These are phyloP conservation scores for Apotomis capreana DNA, from an alignment of 2,888 invertebrate species.

Conservation along the genomic window DNA sequence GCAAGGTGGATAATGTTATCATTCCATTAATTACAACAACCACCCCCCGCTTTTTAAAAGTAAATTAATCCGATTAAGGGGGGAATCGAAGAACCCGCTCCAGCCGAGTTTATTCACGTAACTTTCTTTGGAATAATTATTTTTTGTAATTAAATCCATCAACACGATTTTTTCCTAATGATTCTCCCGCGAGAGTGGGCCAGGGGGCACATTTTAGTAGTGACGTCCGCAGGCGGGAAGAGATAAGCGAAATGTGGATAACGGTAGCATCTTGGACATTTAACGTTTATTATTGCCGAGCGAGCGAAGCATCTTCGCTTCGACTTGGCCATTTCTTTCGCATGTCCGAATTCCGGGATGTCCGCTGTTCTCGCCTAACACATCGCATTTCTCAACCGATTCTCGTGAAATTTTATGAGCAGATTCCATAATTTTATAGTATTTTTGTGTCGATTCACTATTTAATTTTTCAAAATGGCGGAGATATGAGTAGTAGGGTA, in stretches of 20 bases:
- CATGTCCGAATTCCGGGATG: no score
- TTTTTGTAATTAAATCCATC: slow-evolving; percentile 84
- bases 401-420: no score
- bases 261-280: background rate
- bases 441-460: no score
- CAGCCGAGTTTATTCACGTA: slow-evolving; percentile 81
- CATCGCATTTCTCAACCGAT: no score
- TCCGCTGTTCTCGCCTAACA: no score
- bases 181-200: slow-evolving; percentile 75
- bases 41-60: slow-evolving; percentile 81
- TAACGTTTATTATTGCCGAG: no score
- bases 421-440: no score
- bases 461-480: no score
- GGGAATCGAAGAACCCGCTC: slow-evolving; percentile 82
- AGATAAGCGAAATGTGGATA: slow-evolving; percentile 46
- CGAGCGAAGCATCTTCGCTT: no score
- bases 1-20: slow-evolving; percentile 81
- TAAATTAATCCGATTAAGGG: slow-evolving; percentile 83
- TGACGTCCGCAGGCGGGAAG: slow-evolving; percentile 53
- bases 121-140: slow-evolving; percentile 83
- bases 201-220: slow-evolving; percentile 65
- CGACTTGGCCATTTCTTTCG: no score
- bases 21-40: slow-evolving; percentile 83
- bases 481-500: no score
- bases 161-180: slow-evolving; percentile 84